Evolutionary conservation across 2,113 vertebrate genomes (phyloP).

Genomic region (Ptilorrhoa leucosticta): DNA sequence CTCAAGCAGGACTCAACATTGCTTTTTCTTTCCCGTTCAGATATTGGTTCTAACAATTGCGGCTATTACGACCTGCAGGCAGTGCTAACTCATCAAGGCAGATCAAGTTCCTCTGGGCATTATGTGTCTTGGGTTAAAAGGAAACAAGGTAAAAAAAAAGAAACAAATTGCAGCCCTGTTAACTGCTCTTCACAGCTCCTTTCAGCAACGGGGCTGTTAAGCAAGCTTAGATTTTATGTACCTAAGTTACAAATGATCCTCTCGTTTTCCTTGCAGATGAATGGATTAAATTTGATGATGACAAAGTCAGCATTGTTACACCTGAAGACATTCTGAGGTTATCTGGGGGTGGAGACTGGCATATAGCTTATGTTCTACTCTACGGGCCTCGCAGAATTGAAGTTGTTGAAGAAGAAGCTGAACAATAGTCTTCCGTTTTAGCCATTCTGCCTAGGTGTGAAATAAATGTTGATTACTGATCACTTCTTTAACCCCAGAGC

Average conservation of each 20-base stretch:
- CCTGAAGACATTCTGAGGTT: conserved; percentile 95
- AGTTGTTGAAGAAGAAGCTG: conserved; percentile 78
- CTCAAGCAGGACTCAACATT: rapidly evolving
- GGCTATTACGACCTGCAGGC: conserved; percentile 97
- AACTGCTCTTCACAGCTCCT: not conserved
- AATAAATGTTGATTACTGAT: conserved; percentile 86
- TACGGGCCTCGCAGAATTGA: conserved; percentile 94
- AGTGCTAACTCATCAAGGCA: conserved; percentile 95
- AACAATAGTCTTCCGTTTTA: conserved; percentile 79
- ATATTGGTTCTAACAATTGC: conserved; percentile 93
- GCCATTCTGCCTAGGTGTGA: conserved; percentile 91
- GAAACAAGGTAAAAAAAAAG: conserved; percentile 86
- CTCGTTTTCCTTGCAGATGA: conserved; percentile 79
- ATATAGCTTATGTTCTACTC: conserved; percentile 97
- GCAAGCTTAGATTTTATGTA: too few relatives aligned
- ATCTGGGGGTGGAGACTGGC: conserved; percentile 98
- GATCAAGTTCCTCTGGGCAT: conserved; percentile 97
- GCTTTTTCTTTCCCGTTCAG: conserved; percentile 57
- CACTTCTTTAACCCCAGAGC: conserved; percentile 70
- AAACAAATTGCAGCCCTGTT: not conserved
- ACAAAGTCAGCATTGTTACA: conserved; percentile 96
- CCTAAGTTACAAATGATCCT: not conserved
- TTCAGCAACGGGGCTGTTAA: not conserved
- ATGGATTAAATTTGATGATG: conserved; percentile 98
- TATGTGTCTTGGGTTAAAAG: conserved; percentile 98